These are phyloP conservation scores for Bombus balteatus DNA, from an alignment of 1,140 invertebrate genomes.

Conservation along the genomic window DNA sequence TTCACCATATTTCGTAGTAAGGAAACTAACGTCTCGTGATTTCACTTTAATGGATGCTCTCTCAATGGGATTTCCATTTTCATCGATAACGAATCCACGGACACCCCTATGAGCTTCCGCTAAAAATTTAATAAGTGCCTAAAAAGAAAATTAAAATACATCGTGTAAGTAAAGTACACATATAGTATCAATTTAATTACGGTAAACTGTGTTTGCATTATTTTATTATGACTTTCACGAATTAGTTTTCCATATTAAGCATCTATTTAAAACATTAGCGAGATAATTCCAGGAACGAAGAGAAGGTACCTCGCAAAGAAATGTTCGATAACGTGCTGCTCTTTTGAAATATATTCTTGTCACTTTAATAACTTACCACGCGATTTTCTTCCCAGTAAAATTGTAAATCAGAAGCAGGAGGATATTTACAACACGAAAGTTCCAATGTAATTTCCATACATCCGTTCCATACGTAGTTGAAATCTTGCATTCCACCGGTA, in stretches of 20 bases:
- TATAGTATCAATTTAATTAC: neutral
- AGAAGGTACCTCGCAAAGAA: neutral
- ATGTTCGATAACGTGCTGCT: neutral
- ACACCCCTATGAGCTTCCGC: constrained; percentile 94
- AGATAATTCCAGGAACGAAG: neutral
- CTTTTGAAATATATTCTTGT: constrained; percentile 9
- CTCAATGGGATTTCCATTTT: constrained; percentile 91
- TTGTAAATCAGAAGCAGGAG: constrained; percentile 90
- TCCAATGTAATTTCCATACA: constrained; percentile 99
- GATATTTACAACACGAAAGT: constrained; percentile 98
- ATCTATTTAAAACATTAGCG: neutral
- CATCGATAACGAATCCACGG: constrained; percentile 92
- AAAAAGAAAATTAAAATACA: constrained; percentile 64
- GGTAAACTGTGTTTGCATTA: neutral
- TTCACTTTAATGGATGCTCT: constrained; percentile 93
- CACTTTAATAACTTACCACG: constrained; percentile 84
- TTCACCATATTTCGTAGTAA: constrained; percentile 95
- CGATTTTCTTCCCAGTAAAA: constrained; percentile 98
- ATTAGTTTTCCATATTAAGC: neutral
- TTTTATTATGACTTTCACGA: neutral
- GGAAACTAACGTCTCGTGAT: constrained; percentile 93
- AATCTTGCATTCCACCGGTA: constrained; percentile 97
- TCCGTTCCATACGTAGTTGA: constrained; percentile 98
- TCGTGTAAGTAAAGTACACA: neutral
- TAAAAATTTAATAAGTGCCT: constrained; percentile 93